Percentiles rank a stretch among this genome's conserved stretches.
Evolutionary conservation across 2,797 vertebrate species (phyloP).

Genomic region (Glyptemys insculpta): DNA sequence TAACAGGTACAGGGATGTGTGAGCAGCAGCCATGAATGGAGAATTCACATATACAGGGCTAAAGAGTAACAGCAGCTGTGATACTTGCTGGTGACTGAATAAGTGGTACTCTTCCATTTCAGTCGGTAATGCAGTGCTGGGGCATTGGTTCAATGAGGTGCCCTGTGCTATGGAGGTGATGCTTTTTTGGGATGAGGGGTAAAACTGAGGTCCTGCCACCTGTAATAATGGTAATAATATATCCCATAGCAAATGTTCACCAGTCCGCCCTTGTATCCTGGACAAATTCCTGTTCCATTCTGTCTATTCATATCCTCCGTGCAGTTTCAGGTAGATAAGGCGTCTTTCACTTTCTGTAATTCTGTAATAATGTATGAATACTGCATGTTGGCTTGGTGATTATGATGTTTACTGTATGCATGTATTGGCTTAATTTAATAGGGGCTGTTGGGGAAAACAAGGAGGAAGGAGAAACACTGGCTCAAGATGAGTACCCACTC

Average conservation of each 20-base stretch:
- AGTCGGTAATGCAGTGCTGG: neutral
- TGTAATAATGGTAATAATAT: constrained; percentile 6
- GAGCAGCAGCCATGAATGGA: constrained; percentile 34
- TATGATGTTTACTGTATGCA: constrained; percentile 46
- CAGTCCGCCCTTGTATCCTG: neutral
- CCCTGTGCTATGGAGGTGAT: neutral
- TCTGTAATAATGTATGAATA: constrained; percentile 47
- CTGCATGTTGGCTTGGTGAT: constrained; percentile 37
- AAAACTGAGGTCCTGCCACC: constrained; percentile 24
- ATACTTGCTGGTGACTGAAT: constrained; percentile 22
- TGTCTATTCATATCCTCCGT: neutral
- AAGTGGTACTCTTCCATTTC: neutral
- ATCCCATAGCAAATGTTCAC: neutral
- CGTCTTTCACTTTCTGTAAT: neutral
- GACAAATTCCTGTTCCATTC: neutral
- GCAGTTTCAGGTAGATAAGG: neutral
- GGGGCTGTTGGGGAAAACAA: neutral
- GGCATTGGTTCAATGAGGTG: neutral
- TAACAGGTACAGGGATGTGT: constrained; percentile 4
- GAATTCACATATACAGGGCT: constrained; percentile 23
- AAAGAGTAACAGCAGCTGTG: constrained; percentile 45
- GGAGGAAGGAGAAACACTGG: neutral
- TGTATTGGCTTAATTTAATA: constrained; percentile 29
- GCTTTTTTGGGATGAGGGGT: constrained; percentile 28
- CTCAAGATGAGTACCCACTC: neutral